Conservation (phyloP, 2,888 invertebrate species). For the Augochlorella aurata region DNA sequence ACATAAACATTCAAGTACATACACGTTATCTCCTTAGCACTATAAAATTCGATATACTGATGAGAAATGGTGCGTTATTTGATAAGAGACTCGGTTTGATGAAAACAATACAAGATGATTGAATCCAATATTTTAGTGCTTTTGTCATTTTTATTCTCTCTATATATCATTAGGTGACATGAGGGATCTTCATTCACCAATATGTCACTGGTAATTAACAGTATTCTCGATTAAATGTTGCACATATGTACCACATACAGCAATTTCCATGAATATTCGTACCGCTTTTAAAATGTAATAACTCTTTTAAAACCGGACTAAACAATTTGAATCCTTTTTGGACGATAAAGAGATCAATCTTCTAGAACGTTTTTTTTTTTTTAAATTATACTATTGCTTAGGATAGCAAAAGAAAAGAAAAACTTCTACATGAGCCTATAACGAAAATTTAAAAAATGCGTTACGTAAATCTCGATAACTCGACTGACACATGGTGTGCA, state of each 20-base stretch:
- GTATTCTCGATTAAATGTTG: not conserved
- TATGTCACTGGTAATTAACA: not conserved
- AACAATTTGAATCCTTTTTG: no score
- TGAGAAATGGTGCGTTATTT: not conserved
- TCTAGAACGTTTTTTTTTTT: no score
- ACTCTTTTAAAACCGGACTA: no score
- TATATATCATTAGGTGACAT: not conserved
- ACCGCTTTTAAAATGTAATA: no score
- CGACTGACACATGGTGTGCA: no score
- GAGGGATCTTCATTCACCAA: not conserved
- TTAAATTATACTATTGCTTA: no score
- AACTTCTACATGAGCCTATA: no score
- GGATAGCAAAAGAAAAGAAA: no score
- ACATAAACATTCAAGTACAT: slow-evolving; percentile 50
- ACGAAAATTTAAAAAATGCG: no score
- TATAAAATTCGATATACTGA: slow-evolving; percentile 1
- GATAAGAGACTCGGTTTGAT: slow-evolving; percentile 9
- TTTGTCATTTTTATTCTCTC: not conserved
- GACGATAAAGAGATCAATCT: no score
- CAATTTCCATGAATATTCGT: no score
- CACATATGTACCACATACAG: not conserved
- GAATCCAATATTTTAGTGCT: not conserved
- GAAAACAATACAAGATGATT: not conserved
- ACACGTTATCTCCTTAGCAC: slow-evolving; percentile 33
- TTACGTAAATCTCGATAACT: no score